Conservation (phyloP, 2,888 invertebrate species). For the Tholera decimalis region DNA sequence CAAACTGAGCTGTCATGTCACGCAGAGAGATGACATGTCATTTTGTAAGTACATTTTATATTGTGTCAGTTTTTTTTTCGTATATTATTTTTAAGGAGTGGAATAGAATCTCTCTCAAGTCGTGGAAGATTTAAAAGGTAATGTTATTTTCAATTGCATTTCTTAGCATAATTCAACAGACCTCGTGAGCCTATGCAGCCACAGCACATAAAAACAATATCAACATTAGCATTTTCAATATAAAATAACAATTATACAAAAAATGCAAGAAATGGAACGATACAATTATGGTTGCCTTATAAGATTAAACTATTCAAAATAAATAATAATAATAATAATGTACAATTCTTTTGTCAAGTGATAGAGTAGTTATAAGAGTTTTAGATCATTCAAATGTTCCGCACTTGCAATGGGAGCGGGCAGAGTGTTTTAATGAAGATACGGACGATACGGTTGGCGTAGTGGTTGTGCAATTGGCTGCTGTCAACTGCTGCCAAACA, state of each 20-base stretch:
- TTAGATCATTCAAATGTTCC: too few relatives aligned
- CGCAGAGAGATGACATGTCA: slow-evolving; percentile 23
- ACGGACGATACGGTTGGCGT: too few relatives aligned
- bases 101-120: background rate
- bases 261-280: slow-evolving; percentile 90
- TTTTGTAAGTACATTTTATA: slow-evolving; percentile 14
- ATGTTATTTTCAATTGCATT: background rate
- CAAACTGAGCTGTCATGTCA: slow-evolving; percentile 50
- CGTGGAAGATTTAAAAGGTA: background rate
- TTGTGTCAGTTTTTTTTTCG: slow-evolving; percentile 7
- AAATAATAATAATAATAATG: slow-evolving; percentile 83
- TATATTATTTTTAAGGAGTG: slow-evolving; percentile 5
- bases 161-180: slow-evolving; percentile 52
- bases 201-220: slow-evolving; percentile 79
- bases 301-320: slow-evolving; percentile 80
- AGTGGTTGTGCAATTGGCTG: too few relatives aligned
- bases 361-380: too few relatives aligned
- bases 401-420: too few relatives aligned
- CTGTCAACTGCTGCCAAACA: too few relatives aligned
- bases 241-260: slow-evolving; percentile 89
- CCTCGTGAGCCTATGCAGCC: slow-evolving; percentile 52
- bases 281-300: slow-evolving; percentile 75
- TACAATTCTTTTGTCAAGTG: slow-evolving; percentile 75
- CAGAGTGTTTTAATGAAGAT: too few relatives aligned
- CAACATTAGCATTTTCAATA: slow-evolving; percentile 85